Base-by-base conservation (phyloP, 2,888 invertebrate species). In the Caenorhabditis sp. region DNA sequence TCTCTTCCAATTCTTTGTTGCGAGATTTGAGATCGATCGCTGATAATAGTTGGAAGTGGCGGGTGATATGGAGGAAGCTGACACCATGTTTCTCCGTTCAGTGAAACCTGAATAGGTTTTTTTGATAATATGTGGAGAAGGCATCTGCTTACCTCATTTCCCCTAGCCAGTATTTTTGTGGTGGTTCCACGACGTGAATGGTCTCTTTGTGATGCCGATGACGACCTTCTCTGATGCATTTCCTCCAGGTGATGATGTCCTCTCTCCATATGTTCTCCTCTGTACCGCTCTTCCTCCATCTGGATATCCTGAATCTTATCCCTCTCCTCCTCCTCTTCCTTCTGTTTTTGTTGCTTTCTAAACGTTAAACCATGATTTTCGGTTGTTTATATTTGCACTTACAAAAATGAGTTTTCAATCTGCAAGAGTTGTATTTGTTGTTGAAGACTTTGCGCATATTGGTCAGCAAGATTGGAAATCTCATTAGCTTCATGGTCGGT, bases 341-440 rank as follows among this genome's bases (percentile, higher is more conserved):
- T 54, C 10, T 44, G 41, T 19, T 63, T 8, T 22, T 79, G 70
- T 54, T 79, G 28, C 35, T 79, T 70, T 14, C 79, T 79, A 10
- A 28, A 22, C 19, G 22, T 44, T 14, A 24, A 7, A 24, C 26
- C n/a, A 3, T 47, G 47, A 19, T 47, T 26, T 54, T 26, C 26
- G 26, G 14, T 54, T 54, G 12, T 54, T 54, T 54, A 7, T 14
- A 16, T 5, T 28, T 35, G 19, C 24, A 77, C 80, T 64, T 49
- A 86, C 86, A 89, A 68, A 38, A 80, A 89, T 14, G 73, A 59
- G 61, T 89, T 89, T 74, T 89, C 88, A 26, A 87, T 72, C 51
- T 87, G 86, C 49, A 89, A 77, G 47, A 89, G 80, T 70, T 87
- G 82, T 49, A 89, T 80, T 61, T 89, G 88, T 56, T 89, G 88